Evolutionary conservation across 2,113 vertebrate species (phyloP).

Genomic region (Mormoops blainvillei): DNA sequence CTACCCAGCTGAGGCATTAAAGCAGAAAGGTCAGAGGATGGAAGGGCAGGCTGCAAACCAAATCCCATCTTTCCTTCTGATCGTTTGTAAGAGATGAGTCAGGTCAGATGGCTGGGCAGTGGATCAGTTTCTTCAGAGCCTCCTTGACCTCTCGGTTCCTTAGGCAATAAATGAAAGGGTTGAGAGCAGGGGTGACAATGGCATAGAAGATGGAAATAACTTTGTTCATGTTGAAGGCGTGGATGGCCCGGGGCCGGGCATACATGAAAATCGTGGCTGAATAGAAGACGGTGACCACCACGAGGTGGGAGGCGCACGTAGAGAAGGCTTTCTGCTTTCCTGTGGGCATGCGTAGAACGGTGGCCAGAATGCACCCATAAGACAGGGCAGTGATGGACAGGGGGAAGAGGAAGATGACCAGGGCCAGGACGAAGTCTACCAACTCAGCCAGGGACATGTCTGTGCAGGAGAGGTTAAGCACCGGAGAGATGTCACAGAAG

Average conservation of each 20-base stretch:
- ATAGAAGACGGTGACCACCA: slow-evolving; percentile 74
- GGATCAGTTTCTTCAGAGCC: slow-evolving; percentile 60
- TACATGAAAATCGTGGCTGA: slow-evolving; percentile 76
- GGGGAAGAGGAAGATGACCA: slow-evolving; percentile 69
- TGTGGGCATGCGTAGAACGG: slow-evolving; percentile 63
- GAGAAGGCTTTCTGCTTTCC: slow-evolving; percentile 76
- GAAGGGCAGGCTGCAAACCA: neutral
- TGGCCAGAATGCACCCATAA: slow-evolving; percentile 71
- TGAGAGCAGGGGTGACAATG: slow-evolving; percentile 71
- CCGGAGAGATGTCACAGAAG: slow-evolving; percentile 78
- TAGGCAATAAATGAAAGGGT: slow-evolving; percentile 76
- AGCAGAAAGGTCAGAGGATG: neutral
- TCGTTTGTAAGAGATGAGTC: neutral
- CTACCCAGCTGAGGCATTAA: neutral
- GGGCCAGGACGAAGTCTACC: slow-evolving; percentile 71
- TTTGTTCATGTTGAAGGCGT: slow-evolving; percentile 69
- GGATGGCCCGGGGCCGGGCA: slow-evolving; percentile 67
- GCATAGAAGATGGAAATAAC: slow-evolving; percentile 74
- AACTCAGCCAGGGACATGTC: slow-evolving; percentile 76
- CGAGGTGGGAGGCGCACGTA: slow-evolving; percentile 70
- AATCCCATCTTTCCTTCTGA: neutral
- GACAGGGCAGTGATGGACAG: slow-evolving; percentile 65
- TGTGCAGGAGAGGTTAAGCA: slow-evolving; percentile 76
- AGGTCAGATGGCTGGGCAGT: neutral
- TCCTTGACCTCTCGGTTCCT: slow-evolving; percentile 73